phyloP scores from a whole-genome alignment of 2,113 vertebrate species.

The Rhinolophus ferrumequinum region DNA sequence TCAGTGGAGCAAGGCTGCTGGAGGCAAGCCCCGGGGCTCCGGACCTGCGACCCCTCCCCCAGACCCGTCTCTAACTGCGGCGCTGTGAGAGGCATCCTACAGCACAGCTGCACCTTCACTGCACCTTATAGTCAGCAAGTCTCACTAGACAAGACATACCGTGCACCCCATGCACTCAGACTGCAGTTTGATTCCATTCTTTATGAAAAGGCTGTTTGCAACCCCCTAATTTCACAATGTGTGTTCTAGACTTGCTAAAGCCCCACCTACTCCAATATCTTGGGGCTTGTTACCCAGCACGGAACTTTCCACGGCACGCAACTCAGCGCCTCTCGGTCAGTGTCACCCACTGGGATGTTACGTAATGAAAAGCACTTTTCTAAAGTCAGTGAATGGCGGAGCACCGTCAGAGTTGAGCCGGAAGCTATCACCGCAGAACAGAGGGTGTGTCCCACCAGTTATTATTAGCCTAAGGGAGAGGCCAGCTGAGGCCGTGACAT shows the following conservation, averaged over 20 bases:
- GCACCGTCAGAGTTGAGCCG: neutral
- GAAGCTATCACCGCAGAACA: neutral
- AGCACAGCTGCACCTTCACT: neutral
- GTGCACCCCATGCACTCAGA: neutral
- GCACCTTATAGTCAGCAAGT: neutral
- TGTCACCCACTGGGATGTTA: neutral
- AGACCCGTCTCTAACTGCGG: neutral
- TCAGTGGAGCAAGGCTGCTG: neutral
- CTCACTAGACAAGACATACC: neutral
- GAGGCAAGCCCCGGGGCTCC: neutral
- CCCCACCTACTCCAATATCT: neutral
- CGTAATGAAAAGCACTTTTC: neutral
- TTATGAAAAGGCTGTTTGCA: neutral
- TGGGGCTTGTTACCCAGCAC: neutral
- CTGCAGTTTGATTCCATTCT: neutral
- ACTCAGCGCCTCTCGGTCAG: neutral
- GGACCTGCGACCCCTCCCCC: neutral
- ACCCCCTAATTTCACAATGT: neutral
- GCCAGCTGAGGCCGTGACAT: no score
- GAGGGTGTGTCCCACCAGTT: neutral
- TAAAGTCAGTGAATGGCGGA: neutral
- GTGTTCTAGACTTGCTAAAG: neutral
- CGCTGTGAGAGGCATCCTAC: accelerated
- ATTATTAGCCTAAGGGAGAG: neutral
- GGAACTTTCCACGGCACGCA: neutral